These are phyloP conservation scores for Lacanobia wlatinum DNA, from an alignment of 2,888 invertebrate species.

Conservation along the genomic window DNA sequence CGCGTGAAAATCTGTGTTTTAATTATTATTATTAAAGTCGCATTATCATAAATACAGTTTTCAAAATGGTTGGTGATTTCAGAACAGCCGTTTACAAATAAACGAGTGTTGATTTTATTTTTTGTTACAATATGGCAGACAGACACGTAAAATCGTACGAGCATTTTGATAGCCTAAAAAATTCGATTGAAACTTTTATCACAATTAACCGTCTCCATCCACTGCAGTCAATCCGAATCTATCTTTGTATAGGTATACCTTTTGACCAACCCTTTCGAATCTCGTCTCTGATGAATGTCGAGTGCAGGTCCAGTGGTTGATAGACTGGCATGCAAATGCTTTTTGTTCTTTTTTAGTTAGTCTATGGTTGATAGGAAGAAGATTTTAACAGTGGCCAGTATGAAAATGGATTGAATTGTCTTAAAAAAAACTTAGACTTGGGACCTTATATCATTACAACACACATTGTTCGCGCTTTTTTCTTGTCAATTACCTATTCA, in stretches of 20 bases:
- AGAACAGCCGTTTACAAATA: not conserved
- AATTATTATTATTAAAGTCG: slow-evolving; percentile 36
- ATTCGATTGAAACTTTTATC: slow-evolving; percentile 22
- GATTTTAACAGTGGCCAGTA: not conserved
- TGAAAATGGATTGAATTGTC: not conserved
- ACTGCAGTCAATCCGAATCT: slow-evolving; percentile 27
- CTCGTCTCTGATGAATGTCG: slow-evolving; percentile 25
- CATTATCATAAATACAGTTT: slow-evolving; percentile 18
- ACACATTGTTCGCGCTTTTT: not conserved
- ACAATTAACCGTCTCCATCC: slow-evolving; percentile 30
- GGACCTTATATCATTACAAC: no score
- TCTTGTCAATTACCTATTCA: no score
- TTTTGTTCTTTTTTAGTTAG: slow-evolving; percentile 10
- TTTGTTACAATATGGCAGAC: not conserved
- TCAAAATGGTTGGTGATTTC: slow-evolving; percentile 10
- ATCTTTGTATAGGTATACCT: slow-evolving; percentile 4
- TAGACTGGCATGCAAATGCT: slow-evolving; percentile 9
- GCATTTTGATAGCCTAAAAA: slow-evolving; percentile 13
- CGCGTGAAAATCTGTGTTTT: slow-evolving; percentile 16
- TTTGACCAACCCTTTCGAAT: slow-evolving; percentile 23
- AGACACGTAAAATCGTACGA: not conserved
- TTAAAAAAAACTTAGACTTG: not conserved
- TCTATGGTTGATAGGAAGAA: slow-evolving; percentile 5
- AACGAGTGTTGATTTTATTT: slow-evolving; percentile 13
- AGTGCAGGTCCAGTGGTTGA: slow-evolving; percentile 23